phyloP scores from a whole-genome alignment of 2,888 invertebrate genomes.

The Chesias legatella region DNA sequence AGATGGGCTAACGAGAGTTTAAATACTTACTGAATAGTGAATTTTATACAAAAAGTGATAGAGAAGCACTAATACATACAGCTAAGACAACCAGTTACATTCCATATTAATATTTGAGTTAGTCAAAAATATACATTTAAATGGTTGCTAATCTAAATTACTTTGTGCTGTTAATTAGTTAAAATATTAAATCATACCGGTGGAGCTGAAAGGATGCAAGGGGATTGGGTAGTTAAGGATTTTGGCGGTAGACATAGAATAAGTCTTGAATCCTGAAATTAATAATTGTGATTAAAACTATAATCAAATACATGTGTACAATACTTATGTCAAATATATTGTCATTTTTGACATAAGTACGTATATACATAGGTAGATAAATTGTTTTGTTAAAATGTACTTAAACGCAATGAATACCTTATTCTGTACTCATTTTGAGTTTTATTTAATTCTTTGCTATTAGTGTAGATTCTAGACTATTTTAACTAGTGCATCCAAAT shows the following conservation, averaged over 20 bases:
- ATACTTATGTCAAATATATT: background rate
- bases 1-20: constrained; percentile 6
- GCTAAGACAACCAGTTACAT: constrained; percentile 40
- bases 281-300: background rate
- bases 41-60: constrained; percentile 25
- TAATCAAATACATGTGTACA: background rate
- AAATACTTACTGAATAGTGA: constrained; percentile 14
- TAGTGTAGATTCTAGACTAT: no score
- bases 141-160: constrained; percentile 33
- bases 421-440: no score
- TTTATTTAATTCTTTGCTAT: no score
- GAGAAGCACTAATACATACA: constrained; percentile 30
- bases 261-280: constrained; percentile 29
- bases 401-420: no score
- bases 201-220: constrained; percentile 19
- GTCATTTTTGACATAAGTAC: background rate
- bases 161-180: constrained; percentile 34
- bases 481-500: no score
- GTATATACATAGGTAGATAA: no score
- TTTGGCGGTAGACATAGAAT: constrained; percentile 29
- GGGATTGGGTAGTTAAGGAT: constrained; percentile 19
- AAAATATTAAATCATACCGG: constrained; percentile 35
- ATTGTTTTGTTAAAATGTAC: no score
- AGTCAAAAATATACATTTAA: constrained; percentile 33
- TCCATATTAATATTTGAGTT: constrained; percentile 35